Base-by-base conservation (phyloP, 2,888 invertebrate species). In the Entomobrya proxima region DNA sequence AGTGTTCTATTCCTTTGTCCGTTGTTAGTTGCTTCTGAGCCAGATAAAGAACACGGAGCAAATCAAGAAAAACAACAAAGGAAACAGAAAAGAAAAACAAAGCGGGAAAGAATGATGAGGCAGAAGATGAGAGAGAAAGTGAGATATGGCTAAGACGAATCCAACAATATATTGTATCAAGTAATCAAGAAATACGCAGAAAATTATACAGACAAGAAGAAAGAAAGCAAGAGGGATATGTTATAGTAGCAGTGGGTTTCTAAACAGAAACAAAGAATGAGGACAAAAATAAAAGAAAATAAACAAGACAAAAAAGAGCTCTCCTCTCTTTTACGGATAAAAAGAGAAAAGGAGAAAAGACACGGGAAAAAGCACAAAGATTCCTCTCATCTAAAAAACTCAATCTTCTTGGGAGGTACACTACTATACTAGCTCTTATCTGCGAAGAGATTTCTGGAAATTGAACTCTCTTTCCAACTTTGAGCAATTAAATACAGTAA, bases 401-500 rank as follows among this genome's bases (percentile, higher is more conserved):
- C 21, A 15, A n/a, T 35, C 21, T n/a, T 35, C 18, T 35, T 64
- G 15, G 11, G n/a, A 44, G 24, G 18, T 1, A 55, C 15, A 13
- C 13, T 2, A 47, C 13, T 15, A 47, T 7, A 47, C n/a, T 7
- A 47, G n/a, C 13, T 47, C 47, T 47, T 27, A 55, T 55, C 55
- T n/a, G n/a, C n/a, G n/a, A n/a, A n/a, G 55, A 27, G 27, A 24
- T 32, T 18, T 11, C 37, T 5, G 64, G 37, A 64, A 47, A 64
- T 15, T 64, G 32, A 18, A 37, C 67, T 69, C 44, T 69, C 24
- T n/a, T n/a, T n/a, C n/a, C n/a, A n/a, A n/a, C 44, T 69, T 69
- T 69, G 44, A 69, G 44, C 69, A 69, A 69, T 69, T 69, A 69
- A 69, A 69, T 69, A 27, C 44, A 69, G 27, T 11, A 69, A 69